phyloP scores from a whole-genome alignment of 2,113 vertebrate species.

The Macheiramphus alcinus region DNA sequence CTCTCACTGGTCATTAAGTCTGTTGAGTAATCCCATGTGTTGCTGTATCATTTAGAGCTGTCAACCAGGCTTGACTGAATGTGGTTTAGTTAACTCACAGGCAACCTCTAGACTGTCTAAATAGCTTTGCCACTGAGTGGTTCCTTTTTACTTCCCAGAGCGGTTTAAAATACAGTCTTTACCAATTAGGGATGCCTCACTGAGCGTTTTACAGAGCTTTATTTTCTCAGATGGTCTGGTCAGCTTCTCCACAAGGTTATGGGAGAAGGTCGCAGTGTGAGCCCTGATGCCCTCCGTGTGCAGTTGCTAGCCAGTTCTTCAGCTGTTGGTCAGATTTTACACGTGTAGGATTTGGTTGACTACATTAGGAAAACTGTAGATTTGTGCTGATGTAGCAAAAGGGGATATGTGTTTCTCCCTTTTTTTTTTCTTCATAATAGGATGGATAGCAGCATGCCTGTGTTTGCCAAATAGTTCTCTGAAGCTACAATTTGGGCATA shows the following conservation, averaged over 20 bases:
- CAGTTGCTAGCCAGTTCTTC: background rate
- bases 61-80: background rate
- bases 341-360: background rate
- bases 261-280: background rate
- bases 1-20: background rate
- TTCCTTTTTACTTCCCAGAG: conserved; percentile 5
- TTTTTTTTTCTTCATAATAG: background rate
- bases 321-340: background rate
- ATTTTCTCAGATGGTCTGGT: conserved; percentile 37
- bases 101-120: background rate
- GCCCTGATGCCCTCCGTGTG: background rate
- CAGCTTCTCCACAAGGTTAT: background rate
- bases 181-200: background rate
- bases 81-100: background rate
- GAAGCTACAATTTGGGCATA: background rate
- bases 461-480: background rate
- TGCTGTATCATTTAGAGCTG: background rate
- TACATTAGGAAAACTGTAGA: background rate
- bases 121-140: background rate
- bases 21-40: background rate
- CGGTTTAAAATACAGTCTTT: background rate
- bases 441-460: background rate
- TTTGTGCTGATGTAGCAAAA: background rate
- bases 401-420: background rate
- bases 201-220: conserved; percentile 14